Evolutionary conservation across 1,140 invertebrate genomes (phyloP).

Genomic region (Schmidtea mediterranea): DNA sequence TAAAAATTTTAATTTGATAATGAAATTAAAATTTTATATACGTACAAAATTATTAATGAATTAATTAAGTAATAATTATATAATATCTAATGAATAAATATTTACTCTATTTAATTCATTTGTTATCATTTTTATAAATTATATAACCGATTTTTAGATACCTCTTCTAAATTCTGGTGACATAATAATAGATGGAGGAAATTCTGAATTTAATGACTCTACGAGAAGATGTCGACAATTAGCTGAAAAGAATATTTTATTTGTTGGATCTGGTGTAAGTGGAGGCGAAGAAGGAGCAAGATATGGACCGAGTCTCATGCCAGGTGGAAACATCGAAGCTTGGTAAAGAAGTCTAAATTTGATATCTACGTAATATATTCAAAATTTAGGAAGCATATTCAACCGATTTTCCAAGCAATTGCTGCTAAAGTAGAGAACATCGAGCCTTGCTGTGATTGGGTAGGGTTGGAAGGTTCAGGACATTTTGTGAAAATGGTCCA

Average conservation of each 20-base stretch:
- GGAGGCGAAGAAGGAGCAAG: constrained; percentile 93
- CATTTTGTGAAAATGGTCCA: constrained; percentile 95
- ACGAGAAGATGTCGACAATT: constrained; percentile 18
- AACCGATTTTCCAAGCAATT: constrained; percentile 69
- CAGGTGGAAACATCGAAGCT: constrained; percentile 62
- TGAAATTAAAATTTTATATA: too few relatives aligned
- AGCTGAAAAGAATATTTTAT: constrained; percentile 35
- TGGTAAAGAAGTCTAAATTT: too few relatives aligned
- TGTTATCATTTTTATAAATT: too few relatives aligned
- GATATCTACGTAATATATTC: constrained; percentile 2
- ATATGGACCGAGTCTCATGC: constrained; percentile 90
- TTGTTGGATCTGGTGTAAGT: constrained; percentile 82
- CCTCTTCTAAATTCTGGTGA: constrained; percentile 37
- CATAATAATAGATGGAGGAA: constrained; percentile 96
- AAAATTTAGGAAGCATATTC: constrained; percentile 42
- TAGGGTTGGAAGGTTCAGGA: constrained; percentile 71
- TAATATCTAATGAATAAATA: too few relatives aligned
- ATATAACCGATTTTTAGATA: too few relatives aligned
- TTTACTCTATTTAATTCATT: too few relatives aligned
- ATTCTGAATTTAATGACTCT: constrained; percentile 85
- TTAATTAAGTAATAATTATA: too few relatives aligned
- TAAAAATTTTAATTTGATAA: too few relatives aligned
- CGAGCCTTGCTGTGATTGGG: constrained; percentile 94
- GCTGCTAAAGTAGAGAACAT: constrained; percentile 50
- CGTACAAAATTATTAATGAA: too few relatives aligned